Percentiles rank a stretch among this genome's conserved stretches.
Conservation (phyloP, 1,140 invertebrate species). For the Drosophila tropicalis region DNA sequence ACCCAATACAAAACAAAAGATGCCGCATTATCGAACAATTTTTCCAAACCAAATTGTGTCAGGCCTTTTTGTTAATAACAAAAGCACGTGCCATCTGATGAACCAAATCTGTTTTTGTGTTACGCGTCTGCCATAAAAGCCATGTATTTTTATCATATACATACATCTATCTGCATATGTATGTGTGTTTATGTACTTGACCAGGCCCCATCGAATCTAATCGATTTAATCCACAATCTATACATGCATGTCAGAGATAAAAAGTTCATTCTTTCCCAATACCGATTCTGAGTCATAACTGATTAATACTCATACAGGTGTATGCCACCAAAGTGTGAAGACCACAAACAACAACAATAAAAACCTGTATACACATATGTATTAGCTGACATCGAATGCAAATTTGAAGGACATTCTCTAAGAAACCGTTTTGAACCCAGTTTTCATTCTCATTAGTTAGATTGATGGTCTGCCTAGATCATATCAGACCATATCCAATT, state of each 20-base stretch:
- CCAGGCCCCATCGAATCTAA: too few species aligned
- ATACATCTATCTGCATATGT: too few species aligned
- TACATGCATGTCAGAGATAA: not conserved
- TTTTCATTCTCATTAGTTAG: too few species aligned
- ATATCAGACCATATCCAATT: too few species aligned
- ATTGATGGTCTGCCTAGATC: too few species aligned
- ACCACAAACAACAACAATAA: not conserved
- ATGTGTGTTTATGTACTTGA: too few species aligned
- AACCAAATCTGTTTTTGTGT: not conserved
- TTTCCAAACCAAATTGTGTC: not conserved
- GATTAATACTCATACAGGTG: not conserved
- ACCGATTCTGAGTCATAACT: not conserved
- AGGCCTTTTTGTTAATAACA: not conserved
- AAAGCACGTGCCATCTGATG: constrained; percentile 10
- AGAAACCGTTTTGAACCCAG: too few species aligned
- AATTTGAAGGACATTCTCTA: too few species aligned
- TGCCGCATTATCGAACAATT: not conserved
- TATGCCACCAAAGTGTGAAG: not conserved
- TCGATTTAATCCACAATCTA: not conserved
- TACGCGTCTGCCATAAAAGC: not conserved
- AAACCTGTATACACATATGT: too few species aligned
- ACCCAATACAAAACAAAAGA: not conserved
- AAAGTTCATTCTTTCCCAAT: not conserved
- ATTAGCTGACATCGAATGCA: too few species aligned
- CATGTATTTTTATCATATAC: too few species aligned